phyloP scores from a whole-genome alignment of 2,113 vertebrate species.

The Gracilinanus agilis region DNA sequence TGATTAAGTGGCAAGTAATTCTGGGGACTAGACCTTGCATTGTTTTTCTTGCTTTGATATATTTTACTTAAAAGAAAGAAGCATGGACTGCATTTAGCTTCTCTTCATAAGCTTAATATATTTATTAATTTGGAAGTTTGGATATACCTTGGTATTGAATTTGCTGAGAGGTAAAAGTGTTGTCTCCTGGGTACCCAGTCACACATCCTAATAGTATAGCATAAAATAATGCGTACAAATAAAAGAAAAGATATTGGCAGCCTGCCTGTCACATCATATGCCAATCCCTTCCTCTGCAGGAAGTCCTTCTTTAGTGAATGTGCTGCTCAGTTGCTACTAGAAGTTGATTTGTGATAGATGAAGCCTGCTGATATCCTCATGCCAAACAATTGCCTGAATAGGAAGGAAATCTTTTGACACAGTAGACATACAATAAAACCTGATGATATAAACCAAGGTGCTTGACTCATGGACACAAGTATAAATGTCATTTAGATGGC shows the following conservation, averaged over 20 bases:
- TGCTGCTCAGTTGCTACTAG: neutral
- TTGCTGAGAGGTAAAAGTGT: constrained; percentile 10
- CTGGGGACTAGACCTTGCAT: neutral
- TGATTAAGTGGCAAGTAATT: neutral
- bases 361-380: neutral
- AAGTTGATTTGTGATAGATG: constrained; percentile 45
- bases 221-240: constrained; percentile 42
- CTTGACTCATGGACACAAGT: neutral
- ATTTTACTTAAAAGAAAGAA: neutral
- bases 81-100: neutral
- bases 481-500: neutral
- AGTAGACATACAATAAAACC: constrained; percentile 34
- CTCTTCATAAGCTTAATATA: neutral
- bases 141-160: constrained; percentile 29
- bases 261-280: neutral
- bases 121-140: neutral
- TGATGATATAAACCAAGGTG: constrained; percentile 44
- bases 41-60: neutral
- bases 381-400: constrained; percentile 41
- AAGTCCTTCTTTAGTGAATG: neutral
- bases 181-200: constrained; percentile 32
- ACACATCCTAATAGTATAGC: constrained; percentile 31
- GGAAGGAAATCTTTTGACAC: constrained; percentile 20
- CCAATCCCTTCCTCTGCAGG: constrained; percentile 38
- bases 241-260: constrained; percentile 29